phyloP scores from a whole-genome alignment of 1,140 invertebrate species.

The Glossosoma conforme region DNA sequence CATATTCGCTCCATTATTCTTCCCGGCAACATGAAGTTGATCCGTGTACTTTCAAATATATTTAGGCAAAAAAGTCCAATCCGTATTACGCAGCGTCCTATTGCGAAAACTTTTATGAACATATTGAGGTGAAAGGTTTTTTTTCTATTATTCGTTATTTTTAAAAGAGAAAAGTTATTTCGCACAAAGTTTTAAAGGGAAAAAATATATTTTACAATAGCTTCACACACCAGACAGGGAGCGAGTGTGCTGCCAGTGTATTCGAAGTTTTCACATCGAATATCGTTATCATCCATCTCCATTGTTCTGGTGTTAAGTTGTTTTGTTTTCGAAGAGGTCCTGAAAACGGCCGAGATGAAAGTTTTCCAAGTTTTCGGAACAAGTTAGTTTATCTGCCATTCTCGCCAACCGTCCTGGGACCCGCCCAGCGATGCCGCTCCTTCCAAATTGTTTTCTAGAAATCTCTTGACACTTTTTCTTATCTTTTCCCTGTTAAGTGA shows the following conservation, averaged over 20 bases:
- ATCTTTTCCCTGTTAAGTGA: slow-evolving; percentile 18
- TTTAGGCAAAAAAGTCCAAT: no score
- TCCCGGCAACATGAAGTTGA: no score
- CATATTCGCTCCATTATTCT: no score
- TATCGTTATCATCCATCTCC: slow-evolving; percentile 33
- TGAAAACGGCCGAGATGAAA: slow-evolving; percentile 25
- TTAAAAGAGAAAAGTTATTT: no score
- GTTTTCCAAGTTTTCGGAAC: slow-evolving; percentile 31
- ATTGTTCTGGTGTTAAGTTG: slow-evolving; percentile 32
- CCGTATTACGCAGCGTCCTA: no score
- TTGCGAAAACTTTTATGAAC: no score
- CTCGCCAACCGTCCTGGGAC: slow-evolving; percentile 18
- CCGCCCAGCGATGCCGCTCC: background rate
- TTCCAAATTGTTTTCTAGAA: slow-evolving; percentile 27
- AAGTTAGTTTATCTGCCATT: slow-evolving; percentile 33
- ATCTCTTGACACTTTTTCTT: slow-evolving; percentile 16
- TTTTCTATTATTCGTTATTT: no score
- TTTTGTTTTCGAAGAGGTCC: slow-evolving; percentile 28
- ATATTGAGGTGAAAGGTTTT: no score
- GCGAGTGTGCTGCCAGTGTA: slow-evolving; percentile 15
- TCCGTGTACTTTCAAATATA: no score
- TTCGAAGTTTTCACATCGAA: slow-evolving; percentile 31
- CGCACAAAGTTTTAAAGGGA: no score
- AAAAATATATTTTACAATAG: no score
- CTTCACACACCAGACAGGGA: background rate